phyloP scores from a whole-genome alignment of 2,797 vertebrate species.

The Parotocinclus haroldoi region DNA sequence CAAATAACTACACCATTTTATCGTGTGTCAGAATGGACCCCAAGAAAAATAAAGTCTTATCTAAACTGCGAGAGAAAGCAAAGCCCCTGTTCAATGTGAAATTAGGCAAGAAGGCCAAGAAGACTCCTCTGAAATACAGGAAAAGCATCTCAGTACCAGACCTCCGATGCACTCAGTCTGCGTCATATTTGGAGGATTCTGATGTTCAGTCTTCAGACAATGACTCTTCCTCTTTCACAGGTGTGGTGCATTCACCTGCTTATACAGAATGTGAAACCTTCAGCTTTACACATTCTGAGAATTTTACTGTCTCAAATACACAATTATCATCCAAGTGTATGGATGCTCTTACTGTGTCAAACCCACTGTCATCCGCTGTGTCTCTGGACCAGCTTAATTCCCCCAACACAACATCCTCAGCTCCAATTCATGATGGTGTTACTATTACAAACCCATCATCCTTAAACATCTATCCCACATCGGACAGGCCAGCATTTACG shows the following conservation, averaged over 20 bases:
- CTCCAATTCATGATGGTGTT: not conserved
- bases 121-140: slow-evolving; percentile 54
- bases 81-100: slow-evolving; percentile 58
- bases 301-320: not conserved
- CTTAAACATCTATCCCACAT: not conserved
- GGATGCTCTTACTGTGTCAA: not conserved
- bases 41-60: slow-evolving; percentile 65
- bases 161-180: slow-evolving; percentile 42
- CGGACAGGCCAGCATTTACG: slow-evolving; percentile 30
- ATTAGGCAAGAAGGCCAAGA: slow-evolving; percentile 56
- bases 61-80: slow-evolving; percentile 59
- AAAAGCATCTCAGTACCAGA: slow-evolving; percentile 75
- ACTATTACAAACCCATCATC: not conserved
- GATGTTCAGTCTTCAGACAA: not conserved
- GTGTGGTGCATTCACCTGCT: slow-evolving; percentile 9
- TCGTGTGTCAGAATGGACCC: slow-evolving; percentile 59
- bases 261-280: slow-evolving; percentile 44
- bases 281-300: slow-evolving; percentile 28
- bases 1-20: no score
- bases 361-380: not conserved
- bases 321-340: not conserved
- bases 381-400: not conserved
- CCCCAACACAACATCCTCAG: not conserved
- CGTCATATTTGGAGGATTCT: slow-evolving; percentile 10
- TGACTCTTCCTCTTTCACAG: slow-evolving; percentile 37